Percentiles rank a stretch among this genome's conserved stretches.
Conservation (phyloP, 2,888 invertebrate species). For the Adelognathus sp. region DNA sequence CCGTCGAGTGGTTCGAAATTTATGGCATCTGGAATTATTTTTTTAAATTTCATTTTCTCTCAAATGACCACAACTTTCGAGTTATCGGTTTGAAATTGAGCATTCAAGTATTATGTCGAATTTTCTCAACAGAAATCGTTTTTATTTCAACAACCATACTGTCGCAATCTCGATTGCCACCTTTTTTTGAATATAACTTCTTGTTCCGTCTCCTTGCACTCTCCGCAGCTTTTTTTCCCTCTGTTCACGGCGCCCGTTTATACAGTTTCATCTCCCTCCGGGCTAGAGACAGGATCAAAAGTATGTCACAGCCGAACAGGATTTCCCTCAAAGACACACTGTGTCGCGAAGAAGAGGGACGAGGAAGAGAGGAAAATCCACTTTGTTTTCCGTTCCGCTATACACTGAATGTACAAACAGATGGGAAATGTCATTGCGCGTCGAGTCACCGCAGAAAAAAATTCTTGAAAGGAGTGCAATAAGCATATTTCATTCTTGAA, state of each 20-base stretch:
- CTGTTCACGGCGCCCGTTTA: constrained; percentile 13
- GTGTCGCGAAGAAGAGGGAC: not conserved
- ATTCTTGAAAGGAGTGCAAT: not conserved
- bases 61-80: too few species aligned
- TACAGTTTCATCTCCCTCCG: constrained; percentile 18
- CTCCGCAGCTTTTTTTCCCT: constrained; percentile 16
- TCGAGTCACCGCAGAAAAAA: not conserved
- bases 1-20: constrained; percentile 14
- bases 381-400: not conserved
- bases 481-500: not conserved
- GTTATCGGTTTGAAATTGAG: too few species aligned
- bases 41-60: too few species aligned
- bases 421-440: not conserved
- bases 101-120: too few species aligned
- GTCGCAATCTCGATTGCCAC: too few species aligned
- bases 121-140: too few species aligned
- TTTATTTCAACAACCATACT: too few species aligned
- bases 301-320: constrained; percentile 49
- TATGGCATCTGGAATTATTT: constrained; percentile 49
- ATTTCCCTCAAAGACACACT: constrained; percentile 41
- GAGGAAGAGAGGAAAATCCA: too few species aligned
- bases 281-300: constrained; percentile 50
- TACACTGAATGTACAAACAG: not conserved
- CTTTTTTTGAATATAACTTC: too few species aligned
- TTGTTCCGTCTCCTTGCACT: constrained; percentile 28